Percentiles rank a stretch among this genome's conserved stretches.
These are phyloP conservation scores for Crambe crambe DNA, from an alignment of 37 sponge, comb jelly and placozoan genomes.

Conservation along the genomic window DNA sequence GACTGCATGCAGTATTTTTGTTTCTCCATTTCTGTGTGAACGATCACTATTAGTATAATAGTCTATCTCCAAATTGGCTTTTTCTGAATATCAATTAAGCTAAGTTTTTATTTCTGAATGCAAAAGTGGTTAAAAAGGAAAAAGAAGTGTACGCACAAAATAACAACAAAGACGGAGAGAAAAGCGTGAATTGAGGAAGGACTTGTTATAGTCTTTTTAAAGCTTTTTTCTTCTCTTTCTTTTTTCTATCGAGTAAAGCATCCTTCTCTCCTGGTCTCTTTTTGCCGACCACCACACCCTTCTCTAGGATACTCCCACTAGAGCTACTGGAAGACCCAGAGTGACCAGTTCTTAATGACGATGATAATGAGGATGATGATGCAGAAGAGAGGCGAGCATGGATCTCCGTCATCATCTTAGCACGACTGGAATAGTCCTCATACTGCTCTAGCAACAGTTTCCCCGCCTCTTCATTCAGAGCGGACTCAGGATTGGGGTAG, in stretches of 20 bases:
- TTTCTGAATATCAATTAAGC: too few relatives aligned
- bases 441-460: constrained; percentile 88
- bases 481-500: constrained; percentile 97
- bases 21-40: not conserved
- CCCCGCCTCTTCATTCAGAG: constrained; percentile 98
- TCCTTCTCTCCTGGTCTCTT: constrained; percentile 53
- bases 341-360: not conserved
- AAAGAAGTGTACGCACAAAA: not conserved
- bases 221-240: constrained; percentile 88
- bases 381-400: constrained; percentile 65
- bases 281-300: constrained; percentile 25
- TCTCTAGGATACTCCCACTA: constrained; percentile 3
- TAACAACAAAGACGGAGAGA: not conserved
- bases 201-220: constrained; percentile 72
- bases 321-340: not conserved
- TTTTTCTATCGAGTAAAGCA: constrained; percentile 61
- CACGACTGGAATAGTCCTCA: constrained; percentile 82
- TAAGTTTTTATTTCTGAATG: too few relatives aligned
- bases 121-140: not conserved
- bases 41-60: too few relatives aligned
- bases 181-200: not conserved
- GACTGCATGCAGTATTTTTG: not conserved
- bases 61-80: too few relatives aligned
- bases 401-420: constrained; percentile 91
- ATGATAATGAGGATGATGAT: constrained; percentile 10